Evolutionary conservation across 2,797 vertebrate genomes (phyloP), one percentile per base, ranked within the genome.

Genomic region (Aphelocoma californica): DNA sequence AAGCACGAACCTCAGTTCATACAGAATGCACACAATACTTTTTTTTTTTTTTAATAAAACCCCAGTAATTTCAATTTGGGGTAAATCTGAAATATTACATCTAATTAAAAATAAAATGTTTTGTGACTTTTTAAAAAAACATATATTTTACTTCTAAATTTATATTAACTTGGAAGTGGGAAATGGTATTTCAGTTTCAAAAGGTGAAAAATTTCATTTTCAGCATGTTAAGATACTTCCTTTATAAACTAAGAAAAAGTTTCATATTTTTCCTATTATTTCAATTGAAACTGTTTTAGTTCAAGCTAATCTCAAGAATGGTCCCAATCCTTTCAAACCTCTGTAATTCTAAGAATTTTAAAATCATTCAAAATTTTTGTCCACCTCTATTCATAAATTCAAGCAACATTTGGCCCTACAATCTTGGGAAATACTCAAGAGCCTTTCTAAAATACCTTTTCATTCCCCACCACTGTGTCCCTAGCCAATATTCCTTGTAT

Each of bases 61-160:
- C 0, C 7, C 3, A 71, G 29, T 32, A 5, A 44, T 69, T 94
- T 90, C 64, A 23, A 53, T 67, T 53, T 48, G 32, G 12, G 12
- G 29, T 53, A 71, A 83, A 79, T 17, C 38, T 65, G 50, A 85
- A 81, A 65, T 57, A 71, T 15, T 28, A 38, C 15, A 56, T 23
- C 34, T 32, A 61, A 60, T 38, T 74, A 34, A 51, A 93, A 81
- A 19, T 3, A 50, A 77, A 70, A 31, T 10, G 2, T 12, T 65
- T 72, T 9, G 4, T 45, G 14, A 8, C 4, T 44, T 71, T 67
- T 44, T 44, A 0, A 0, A 62, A 71, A 72, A 7, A 1, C 9
- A 10, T 2, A 12, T 1, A 18, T 50, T 75, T 71, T 29, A 29
- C 7, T 24, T 77, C 54, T 47, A 6, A 32, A 44, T 69, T 64